Evolutionary conservation across 2,797 vertebrate genomes (phyloP).

Genomic region (Periparus ater): DNA sequence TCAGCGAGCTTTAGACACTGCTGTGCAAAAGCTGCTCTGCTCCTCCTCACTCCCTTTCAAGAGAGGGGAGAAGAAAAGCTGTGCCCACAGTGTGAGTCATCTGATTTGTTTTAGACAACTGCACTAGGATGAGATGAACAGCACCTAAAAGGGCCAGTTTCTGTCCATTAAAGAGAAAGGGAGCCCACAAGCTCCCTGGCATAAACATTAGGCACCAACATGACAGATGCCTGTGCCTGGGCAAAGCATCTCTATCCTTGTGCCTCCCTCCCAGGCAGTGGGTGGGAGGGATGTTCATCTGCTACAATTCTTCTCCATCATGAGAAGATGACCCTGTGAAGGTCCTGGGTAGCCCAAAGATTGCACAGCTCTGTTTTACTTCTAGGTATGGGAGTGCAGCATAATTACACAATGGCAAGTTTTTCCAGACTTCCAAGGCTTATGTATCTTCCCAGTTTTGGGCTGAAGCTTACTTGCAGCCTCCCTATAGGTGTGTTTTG

Average conservation of each 20-base stretch:
- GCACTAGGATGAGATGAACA: background rate
- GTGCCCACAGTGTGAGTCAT: background rate
- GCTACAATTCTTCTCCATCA: background rate
- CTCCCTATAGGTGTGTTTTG: background rate
- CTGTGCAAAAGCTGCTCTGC: background rate
- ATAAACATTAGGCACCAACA: background rate
- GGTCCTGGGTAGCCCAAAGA: background rate
- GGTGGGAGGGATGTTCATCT: rapidly evolving
- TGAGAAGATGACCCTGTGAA: background rate
- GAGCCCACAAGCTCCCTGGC: background rate
- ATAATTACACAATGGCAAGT: rapidly evolving
- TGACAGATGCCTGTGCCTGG: background rate
- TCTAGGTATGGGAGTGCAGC: background rate
- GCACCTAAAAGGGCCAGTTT: background rate
- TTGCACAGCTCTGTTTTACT: background rate
- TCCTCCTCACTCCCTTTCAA: background rate
- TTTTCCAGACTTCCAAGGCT: background rate
- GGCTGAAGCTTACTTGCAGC: background rate
- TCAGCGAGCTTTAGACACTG: background rate
- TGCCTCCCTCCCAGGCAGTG: rapidly evolving
- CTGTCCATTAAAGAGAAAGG: background rate
- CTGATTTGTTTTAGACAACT: background rate
- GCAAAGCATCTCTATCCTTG: background rate
- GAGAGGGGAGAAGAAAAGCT: background rate
- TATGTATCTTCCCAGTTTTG: background rate